Evolutionary conservation across 2,113 vertebrate species (phyloP).

Genomic region (Neopipo cinnamomea): DNA sequence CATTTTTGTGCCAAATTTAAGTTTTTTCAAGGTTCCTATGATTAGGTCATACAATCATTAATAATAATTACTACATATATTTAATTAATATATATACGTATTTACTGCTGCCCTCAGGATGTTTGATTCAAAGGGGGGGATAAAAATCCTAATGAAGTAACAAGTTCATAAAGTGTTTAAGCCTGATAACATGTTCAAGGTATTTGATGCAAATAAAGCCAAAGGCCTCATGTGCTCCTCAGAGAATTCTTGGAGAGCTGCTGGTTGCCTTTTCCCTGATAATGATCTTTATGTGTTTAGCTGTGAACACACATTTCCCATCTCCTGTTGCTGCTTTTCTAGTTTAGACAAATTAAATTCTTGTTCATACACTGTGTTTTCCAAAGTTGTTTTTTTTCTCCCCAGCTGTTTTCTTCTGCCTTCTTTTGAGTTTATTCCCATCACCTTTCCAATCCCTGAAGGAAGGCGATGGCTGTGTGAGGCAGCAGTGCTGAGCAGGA

Average conservation of each 20-base stretch:
- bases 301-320: neutral
- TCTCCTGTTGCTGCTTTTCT: neutral
- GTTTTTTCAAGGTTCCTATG: neutral
- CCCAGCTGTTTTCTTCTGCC: neutral
- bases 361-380: neutral
- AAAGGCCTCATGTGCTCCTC: neutral
- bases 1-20: neutral
- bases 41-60: neutral
- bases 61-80: too few relatives aligned
- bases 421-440: neutral
- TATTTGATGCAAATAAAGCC: neutral
- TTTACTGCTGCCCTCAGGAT: neutral
- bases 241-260: neutral
- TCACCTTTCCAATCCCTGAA: neutral
- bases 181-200: neutral
- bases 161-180: neutral
- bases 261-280: neutral
- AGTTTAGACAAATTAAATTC: neutral
- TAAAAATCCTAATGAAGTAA: neutral
- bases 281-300: neutral
- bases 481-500: neutral
- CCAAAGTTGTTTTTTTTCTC: rapidly evolving
- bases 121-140: neutral
- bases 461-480: neutral
- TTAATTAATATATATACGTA: neutral